A percentile compares a stretch with the other conserved stretches of the same genome.
Conservation (phyloP, 2,113 vertebrate genomes). For the Globicephala melas region DNA sequence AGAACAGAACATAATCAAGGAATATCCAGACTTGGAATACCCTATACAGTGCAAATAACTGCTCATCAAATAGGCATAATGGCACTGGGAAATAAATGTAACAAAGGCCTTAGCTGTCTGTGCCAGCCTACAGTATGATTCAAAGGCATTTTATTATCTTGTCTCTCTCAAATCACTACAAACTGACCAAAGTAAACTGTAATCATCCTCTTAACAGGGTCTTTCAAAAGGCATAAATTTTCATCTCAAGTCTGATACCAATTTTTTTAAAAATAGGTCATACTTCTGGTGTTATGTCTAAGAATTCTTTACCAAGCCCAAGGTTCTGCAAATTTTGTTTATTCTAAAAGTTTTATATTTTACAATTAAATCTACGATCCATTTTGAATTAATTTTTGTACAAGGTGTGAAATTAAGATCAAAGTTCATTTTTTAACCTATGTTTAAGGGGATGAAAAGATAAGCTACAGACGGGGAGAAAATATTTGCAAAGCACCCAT, state of each 20-base stretch:
- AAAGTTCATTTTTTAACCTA: conserved; percentile 7
- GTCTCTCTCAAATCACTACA: background rate
- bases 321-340: background rate
- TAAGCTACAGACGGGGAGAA: conserved; percentile 1
- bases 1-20: conserved; percentile 41
- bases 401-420: background rate
- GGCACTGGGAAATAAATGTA: background rate
- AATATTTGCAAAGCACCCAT: background rate
- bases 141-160: background rate
- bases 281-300: background rate
- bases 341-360: background rate
- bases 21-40: background rate
- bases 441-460: background rate
- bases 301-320: background rate
- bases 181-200: conserved; percentile 11
- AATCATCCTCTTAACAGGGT: background rate
- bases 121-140: background rate
- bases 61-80: background rate
- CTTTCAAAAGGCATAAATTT: background rate
- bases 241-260: background rate
- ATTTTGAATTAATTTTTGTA: conserved; percentile 33
- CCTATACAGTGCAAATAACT: background rate
- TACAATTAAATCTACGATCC: conserved; percentile 20
- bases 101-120: background rate
- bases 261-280: background rate